Evolutionary conservation across 2,113 vertebrate species (phyloP), one percentile per base, ranked within the genome.

Genomic region (Pseudorhombus dupliciocellatus): DNA sequence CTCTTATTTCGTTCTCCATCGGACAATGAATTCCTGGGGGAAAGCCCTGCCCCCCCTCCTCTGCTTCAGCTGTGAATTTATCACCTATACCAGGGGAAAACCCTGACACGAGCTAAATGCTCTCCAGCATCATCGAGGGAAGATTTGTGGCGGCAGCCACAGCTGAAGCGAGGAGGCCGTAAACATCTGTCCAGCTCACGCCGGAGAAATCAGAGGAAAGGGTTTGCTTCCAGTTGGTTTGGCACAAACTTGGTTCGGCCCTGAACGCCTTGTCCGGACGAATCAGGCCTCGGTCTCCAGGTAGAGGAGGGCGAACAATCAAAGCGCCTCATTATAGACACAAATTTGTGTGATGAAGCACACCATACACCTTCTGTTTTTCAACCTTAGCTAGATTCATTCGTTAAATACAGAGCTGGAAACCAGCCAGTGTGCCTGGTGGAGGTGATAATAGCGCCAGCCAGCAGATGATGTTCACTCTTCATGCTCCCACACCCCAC

Each of bases 71-170:
- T 3, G 25, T 20, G 64, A 57, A 50, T 54, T 56, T 57, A 62
- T 63, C 34, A 14, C 52, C 16, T 15, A 3, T 1, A 54, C 48
- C 22, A 0, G 46, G 66, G 59, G 66, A 40, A 72, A 66, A 54
- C 30, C 51, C 60, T 44, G 56, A 58, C 57, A 64, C 15, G 16
- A 18, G 53, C 42, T 40, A 72, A 73, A 21, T 42, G 50, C 46
- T 50, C 46, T 70, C 42, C 6, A 16, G 15, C 42, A 46, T 46
- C 83, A 70, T 56, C 5, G 1, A 46, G 37, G 8, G 34, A 44
- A 77, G 61, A 84, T 71, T 77, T 82, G 81, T 4, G 0, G 42
- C 64, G 31, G 71, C 60, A 63, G 24, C 68, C 54, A 25, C 55
- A 28, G 57, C 64, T 42, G 65, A 28, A 51, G 69, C n/a, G 44